Evolutionary conservation across 2,888 invertebrate genomes (phyloP).

Genomic region (Microctonus aethiopoides): DNA sequence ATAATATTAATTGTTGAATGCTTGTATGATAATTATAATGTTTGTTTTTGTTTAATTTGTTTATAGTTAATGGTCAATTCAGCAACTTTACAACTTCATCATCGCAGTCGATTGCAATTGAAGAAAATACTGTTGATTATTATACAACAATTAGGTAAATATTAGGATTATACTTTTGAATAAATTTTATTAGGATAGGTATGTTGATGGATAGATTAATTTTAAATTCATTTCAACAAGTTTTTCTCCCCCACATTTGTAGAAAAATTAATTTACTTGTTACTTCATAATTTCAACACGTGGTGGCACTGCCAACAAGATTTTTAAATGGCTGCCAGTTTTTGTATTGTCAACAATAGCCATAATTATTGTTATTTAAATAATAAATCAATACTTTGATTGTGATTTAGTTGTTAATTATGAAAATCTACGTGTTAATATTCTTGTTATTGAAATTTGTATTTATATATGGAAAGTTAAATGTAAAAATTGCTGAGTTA

Average conservation of each 20-base stretch:
- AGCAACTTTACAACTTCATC: background rate
- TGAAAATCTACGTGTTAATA: slow-evolving; percentile 60
- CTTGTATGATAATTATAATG: too few species aligned
- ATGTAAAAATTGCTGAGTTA: slow-evolving; percentile 28
- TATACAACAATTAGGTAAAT: background rate
- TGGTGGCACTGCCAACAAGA: slow-evolving; percentile 16
- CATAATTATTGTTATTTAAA: slow-evolving; percentile 49
- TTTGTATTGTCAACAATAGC: slow-evolving; percentile 42
- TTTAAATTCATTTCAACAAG: background rate
- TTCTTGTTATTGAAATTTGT: slow-evolving; percentile 54
- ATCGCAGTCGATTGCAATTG: background rate
- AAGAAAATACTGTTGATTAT: background rate
- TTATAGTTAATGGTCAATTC: background rate
- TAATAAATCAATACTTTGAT: slow-evolving; percentile 53
- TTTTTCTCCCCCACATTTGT: background rate
- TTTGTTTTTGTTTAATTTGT: too few species aligned
- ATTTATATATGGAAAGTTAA: slow-evolving; percentile 50
- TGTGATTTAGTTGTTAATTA: slow-evolving; percentile 43
- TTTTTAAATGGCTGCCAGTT: slow-evolving; percentile 39
- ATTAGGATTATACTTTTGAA: too few species aligned
- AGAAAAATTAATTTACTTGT: background rate
- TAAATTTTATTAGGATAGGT: too few species aligned
- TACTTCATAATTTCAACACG: slow-evolving; percentile 1
- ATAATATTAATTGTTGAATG: too few species aligned
- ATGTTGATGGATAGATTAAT: background rate